Conservation (phyloP, 2,113 vertebrate genomes). For the Danio rerio region DNA sequence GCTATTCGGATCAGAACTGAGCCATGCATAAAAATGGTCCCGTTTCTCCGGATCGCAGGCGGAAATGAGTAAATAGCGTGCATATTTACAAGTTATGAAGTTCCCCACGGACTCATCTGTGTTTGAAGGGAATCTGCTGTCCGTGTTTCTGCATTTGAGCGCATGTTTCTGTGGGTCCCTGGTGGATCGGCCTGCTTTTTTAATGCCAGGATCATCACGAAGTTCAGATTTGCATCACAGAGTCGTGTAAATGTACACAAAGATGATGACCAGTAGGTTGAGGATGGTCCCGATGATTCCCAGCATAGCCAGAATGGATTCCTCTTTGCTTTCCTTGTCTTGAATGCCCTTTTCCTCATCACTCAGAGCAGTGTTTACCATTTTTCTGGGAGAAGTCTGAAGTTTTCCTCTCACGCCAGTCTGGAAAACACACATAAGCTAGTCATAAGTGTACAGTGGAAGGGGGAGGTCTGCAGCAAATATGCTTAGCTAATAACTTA, state of each 20-base stretch:
- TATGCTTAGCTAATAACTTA: no score
- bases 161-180: conserved; percentile 37
- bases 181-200: conserved; percentile 18
- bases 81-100: conserved; percentile 45
- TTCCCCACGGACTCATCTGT: conserved; percentile 41
- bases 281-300: conserved; percentile 97
- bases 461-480: no score
- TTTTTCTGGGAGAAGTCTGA: conserved; percentile 91
- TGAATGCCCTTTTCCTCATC: conserved; percentile 93
- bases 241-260: conserved; percentile 98
- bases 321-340: conserved; percentile 95
- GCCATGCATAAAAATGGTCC: background rate
- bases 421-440: background rate
- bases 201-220: conserved; percentile 35
- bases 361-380: conserved; percentile 92
- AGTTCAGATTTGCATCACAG: conserved; percentile 70
- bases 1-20: background rate
- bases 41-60: background rate
- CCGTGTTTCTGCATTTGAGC: conserved; percentile 47
- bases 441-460: no score
- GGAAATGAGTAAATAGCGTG: background rate
- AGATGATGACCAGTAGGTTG: conserved; percentile 96
- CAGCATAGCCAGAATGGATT: conserved; percentile 94
- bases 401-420: conserved; percentile 75
- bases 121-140: conserved; percentile 39